phyloP scores from a whole-genome alignment of 2,113 vertebrate genomes.

The Zeus faber region DNA sequence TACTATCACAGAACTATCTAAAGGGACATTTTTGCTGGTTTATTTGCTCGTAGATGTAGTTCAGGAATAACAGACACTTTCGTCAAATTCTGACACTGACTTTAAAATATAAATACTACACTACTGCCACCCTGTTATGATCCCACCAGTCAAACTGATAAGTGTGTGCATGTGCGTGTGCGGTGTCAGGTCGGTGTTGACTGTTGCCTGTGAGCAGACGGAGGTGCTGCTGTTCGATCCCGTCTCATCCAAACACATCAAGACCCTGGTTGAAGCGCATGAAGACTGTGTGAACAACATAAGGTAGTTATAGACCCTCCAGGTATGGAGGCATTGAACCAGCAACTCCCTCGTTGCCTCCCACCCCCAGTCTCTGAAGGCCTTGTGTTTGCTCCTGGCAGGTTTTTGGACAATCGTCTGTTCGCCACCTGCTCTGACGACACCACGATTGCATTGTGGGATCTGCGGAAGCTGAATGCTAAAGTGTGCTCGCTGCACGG shows the following conservation, averaged over 20 bases:
- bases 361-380: no score
- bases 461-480: conserved; percentile 89
- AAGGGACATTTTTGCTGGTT: no score
- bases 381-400: conserved; percentile 44
- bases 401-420: conserved; percentile 96
- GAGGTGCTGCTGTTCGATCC: conserved; percentile 97
- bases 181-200: conserved; percentile 87
- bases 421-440: conserved; percentile 98
- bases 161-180: not conserved
- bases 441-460: conserved; percentile 97
- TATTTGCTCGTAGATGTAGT: no score
- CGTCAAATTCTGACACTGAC: no score
- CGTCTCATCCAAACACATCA: conserved; percentile 95
- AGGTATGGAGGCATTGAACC: no score
- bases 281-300: conserved; percentile 99
- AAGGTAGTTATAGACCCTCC: conserved; percentile 71
- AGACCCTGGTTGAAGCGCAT: conserved; percentile 94
- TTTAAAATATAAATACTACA: no score
- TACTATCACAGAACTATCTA: no score
- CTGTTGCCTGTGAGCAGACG: conserved; percentile 96
- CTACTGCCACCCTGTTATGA: no score
- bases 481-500: conserved; percentile 97
- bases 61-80: no score
- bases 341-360: no score
- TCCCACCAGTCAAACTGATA: no score